Evolutionary conservation across 1,140 invertebrate genomes (phyloP), one percentile per base, ranked within the genome.

Genomic region (Drosophila lowei): DNA sequence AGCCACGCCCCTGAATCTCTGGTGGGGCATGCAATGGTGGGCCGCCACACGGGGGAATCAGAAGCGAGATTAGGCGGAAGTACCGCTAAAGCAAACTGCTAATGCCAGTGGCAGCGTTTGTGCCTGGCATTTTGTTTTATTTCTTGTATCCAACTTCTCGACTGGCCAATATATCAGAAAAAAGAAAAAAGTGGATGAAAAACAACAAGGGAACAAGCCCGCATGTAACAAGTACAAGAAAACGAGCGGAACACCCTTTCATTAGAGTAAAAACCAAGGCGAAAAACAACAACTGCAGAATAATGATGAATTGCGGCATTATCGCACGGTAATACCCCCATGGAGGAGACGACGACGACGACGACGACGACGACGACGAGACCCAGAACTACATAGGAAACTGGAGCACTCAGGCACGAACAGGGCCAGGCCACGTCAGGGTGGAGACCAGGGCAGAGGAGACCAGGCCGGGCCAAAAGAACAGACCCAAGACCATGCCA

Each of bases 261-360:
- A 89, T 86, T 88, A 86, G 44, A 52, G 53, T 44, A 53, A 60
- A 55, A 58, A 81, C 28, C 49, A 50, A 72, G 52, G 44, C 62
- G 47, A 41, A 28, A 54, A 59, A 42, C 48, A 77, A 84, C 72
- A 52, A 79, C 64, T 9, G 8, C 11, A 67, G 66, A 79, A 89
- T 88, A 88, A 88, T 88, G 83, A 88, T 88, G 83, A 88, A 88
- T 89, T 89, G 79, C 83, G 84, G 83, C 66, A 88, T 88, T 88
- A 88, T 88, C 79, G 75, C 78, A 84, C 70, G 70, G 77, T 60
- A 80, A 86, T 85, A 63, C 80, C 66, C 50, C 54, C 60, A 49
- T 28, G 61, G 55, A 61, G 66, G 62, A 63, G 18, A 18, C 18
- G 18, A 18, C 18, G 18, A 18, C 18, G 18, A 18, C 18, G 18